Base-by-base conservation (phyloP, 2,113 vertebrate species). In the Sander lucioperca region DNA sequence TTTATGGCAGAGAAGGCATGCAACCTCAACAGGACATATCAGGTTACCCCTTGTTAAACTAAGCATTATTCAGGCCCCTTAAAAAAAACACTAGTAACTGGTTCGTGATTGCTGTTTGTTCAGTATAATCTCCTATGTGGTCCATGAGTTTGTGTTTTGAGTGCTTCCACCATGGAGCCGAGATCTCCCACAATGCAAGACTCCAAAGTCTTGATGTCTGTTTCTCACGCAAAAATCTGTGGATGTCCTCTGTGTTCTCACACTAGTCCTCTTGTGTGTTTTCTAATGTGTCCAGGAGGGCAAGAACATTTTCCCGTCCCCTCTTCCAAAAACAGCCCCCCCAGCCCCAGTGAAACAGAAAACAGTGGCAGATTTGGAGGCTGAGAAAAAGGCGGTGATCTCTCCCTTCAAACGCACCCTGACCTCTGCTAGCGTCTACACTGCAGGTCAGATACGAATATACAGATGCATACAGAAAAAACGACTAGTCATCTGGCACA, bases 231-330 rank as follows among this genome's bases (percentile, higher is more conserved):
- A 86, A 73, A 81, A 63, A 33, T 68, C 80, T 79, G 48, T 47
- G 51, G 63, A 56, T 10, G 11, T 76, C 15, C 53, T 75, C 63
- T 47, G 43, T 59, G 3, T 73, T 83, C 56, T 90, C 78, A 84
- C 76, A 67, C 72, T 43, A 54, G 45, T 81, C n/a, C 50, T 73
- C 33, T 51, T 79, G 45, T 84, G 62, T 82, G 51, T 68, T 81
- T 77, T 43, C 54, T 76, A 45, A 62, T 85, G 39, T n/a, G 19
- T 81, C 25, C 92, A 96, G 96, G 92, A 96, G 6, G 96, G 96
- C 65, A 85, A 91, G 74, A 92, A 95, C 88, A 88, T 95, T 74
- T 96, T 96, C 86, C 96, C 95, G 0, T 63, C 95, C 6, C 96
- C 89, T 0, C 91, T 95, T 39, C 94, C 95, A 2, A 94, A 92